A percentile compares a stretch with the other conserved stretches of the same genome.
Conservation (phyloP, 1,140 invertebrate species). For the Manduca sexta region DNA sequence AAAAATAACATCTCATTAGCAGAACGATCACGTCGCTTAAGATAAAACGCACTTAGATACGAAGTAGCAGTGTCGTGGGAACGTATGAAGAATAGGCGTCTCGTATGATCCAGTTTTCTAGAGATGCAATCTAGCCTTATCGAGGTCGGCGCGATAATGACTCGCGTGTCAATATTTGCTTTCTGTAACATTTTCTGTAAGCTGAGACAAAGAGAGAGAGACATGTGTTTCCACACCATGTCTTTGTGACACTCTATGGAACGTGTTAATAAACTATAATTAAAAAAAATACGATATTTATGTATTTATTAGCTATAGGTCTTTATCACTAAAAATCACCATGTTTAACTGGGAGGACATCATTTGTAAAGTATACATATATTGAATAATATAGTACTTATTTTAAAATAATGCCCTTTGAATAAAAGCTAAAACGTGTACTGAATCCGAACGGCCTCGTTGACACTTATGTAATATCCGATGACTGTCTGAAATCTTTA, state of each 20-base stretch:
- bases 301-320: too few species aligned
- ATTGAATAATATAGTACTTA: too few species aligned
- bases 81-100: conserved; percentile 48
- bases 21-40: conserved; percentile 55
- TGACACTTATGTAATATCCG: conserved; percentile 12
- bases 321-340: too few species aligned
- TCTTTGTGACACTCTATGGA: neutral
- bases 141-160: conserved; percentile 59
- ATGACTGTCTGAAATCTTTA: conserved; percentile 49
- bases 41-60: conserved; percentile 41
- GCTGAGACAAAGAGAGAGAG: conserved; percentile 23
- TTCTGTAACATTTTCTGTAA: conserved; percentile 26
- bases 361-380: too few species aligned
- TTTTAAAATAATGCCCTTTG: too few species aligned
- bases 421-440: too few species aligned
- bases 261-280: neutral
- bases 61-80: conserved; percentile 55
- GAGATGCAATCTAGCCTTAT: conserved; percentile 56
- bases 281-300: neutral
- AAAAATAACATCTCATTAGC: conserved; percentile 53
- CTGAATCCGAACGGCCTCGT: neutral
- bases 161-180: conserved; percentile 56
- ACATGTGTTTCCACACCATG: conserved; percentile 14
- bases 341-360: too few species aligned
- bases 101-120: conserved; percentile 63